A percentile compares a stretch with the other conserved stretches of the same genome.
phyloP scores from a whole-genome alignment of 2,888 invertebrate species.

The Elmis aenea region DNA sequence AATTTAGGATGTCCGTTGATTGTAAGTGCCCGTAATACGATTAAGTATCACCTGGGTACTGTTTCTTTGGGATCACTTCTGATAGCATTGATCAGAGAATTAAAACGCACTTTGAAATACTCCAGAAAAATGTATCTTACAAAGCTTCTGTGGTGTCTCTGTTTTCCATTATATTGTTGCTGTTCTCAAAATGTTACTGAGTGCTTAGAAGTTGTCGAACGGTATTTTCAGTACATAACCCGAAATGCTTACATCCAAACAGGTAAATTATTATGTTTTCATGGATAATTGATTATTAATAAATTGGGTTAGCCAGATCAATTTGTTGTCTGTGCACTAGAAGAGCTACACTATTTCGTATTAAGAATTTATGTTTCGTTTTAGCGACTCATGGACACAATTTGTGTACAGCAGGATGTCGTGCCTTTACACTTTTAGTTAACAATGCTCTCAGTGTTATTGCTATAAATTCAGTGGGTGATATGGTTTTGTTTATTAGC shows the following conservation, averaged over 20 bases:
- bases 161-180: constrained; percentile 59
- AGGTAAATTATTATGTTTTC: constrained; percentile 45
- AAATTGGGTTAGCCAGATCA: no score
- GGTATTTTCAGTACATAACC: constrained; percentile 59
- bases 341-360: no score
- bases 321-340: no score
- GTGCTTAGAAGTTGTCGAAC: constrained; percentile 62
- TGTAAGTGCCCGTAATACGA: constrained; percentile 47
- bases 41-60: constrained; percentile 69
- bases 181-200: constrained; percentile 56
- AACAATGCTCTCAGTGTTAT: constrained; percentile 60
- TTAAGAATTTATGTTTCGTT: no score
- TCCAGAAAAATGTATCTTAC: no score
- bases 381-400: constrained; percentile 62
- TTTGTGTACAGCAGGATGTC: no score
- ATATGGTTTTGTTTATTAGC: constrained; percentile 63
- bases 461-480: constrained; percentile 68
- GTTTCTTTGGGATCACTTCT: constrained; percentile 72
- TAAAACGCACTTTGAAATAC: no score
- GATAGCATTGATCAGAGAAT: constrained; percentile 66
- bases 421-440: constrained; percentile 58
- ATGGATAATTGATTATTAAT: no score
- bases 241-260: constrained; percentile 70
- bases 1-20: constrained; percentile 46
- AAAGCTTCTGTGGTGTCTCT: constrained; percentile 45